Evolutionary conservation across 2,797 vertebrate species (phyloP).

Genomic region (Pseudochirops cupreus): DNA sequence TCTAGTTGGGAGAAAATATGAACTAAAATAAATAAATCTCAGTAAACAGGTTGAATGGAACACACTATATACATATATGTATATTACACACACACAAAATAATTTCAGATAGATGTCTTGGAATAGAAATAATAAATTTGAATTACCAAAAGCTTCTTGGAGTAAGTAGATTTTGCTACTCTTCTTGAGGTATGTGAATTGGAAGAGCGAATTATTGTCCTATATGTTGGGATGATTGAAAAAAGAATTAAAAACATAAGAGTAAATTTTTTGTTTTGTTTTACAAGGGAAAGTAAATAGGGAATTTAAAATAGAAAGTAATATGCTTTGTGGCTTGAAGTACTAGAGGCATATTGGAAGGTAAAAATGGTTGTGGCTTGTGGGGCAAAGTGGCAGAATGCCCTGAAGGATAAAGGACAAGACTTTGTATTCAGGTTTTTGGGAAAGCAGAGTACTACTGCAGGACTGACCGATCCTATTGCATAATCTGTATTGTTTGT

Average conservation of each 20-base stretch:
- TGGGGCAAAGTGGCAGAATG: neutral
- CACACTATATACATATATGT: neutral
- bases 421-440: neutral
- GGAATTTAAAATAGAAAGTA: neutral
- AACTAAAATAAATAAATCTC: neutral
- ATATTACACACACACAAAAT: neutral
- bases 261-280: neutral
- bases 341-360: neutral
- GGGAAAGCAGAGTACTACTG: neutral
- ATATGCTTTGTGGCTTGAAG: neutral
- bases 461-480: neutral
- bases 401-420: neutral
- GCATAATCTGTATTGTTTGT: neutral
- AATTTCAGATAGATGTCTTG: neutral
- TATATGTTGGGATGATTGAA: neutral
- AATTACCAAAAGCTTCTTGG: neutral
- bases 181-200: neutral
- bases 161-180: neutral
- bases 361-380: neutral
- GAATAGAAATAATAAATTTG: neutral
- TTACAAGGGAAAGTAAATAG: constrained; percentile 32
- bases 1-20: neutral
- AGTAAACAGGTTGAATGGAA: neutral
- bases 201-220: neutral
- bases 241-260: constrained; percentile 1